Base-by-base conservation (phyloP, 2,797 vertebrate genomes). In the Smutsia temminckii region DNA sequence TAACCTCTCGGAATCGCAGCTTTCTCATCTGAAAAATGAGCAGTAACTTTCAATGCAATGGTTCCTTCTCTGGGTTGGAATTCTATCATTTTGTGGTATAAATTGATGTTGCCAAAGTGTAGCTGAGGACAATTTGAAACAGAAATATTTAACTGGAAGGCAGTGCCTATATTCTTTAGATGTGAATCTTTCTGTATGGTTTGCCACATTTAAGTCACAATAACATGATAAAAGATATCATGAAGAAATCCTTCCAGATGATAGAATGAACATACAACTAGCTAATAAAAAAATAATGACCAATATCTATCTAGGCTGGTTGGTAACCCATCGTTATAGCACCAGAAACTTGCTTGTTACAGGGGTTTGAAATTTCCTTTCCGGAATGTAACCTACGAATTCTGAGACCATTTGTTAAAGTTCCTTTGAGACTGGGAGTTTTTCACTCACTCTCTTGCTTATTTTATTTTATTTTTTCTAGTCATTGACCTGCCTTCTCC, bases 401-500 rank as follows among this genome's bases (percentile, higher is more conserved):
- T 83, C 95, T 92, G 89, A 97, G 89, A 95, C 49, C 32, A 68
- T 20, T 51, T 95, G 66, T 95, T 96, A 95, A 94, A 81, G 79
- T 66, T 81, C 68, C 68, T 97, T 77, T 66, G 78, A 84, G 74
- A 90, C 40, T 72, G 11, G 85, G 2, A 53, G n/a, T 23, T 57
- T 91, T 64, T 11, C n/a, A 14, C 57, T 20, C 10, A 46, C 13
- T 80, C 1, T 81, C 1, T 74, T 7, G 42, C 6, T 25, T 63
- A 49, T 49, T 86, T 51, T 59, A 13, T 34, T 89, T 81, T 74
- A 17, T 27, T 77, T 89, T 81, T 92, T 85, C 20, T 61, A 20
- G 46, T 53, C 98, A 97, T 96, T 98, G 97, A 97, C 97, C 91
- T 94, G 74, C 57, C 69, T 96, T 97, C 94, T 51, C 96, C 83